Conservation (phyloP, 2,888 invertebrate genomes). For the Dione juno region DNA sequence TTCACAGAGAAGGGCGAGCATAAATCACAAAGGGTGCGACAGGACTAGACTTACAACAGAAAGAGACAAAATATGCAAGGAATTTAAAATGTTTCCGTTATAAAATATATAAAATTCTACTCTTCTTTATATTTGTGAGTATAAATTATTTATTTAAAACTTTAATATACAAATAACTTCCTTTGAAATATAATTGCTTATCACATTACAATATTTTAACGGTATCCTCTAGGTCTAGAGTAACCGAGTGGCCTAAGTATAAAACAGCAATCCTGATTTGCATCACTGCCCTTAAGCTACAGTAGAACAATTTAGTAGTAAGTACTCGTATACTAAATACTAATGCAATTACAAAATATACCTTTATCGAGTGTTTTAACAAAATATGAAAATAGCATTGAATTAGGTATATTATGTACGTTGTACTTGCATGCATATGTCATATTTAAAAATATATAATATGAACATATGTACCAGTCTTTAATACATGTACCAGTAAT, state of each 20-base stretch:
- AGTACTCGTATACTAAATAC: not conserved
- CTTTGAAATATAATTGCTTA: not conserved
- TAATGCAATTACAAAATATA: not conserved
- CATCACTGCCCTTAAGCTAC: slow-evolving; percentile 58
- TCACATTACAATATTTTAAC: not conserved
- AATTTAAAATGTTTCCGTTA: slow-evolving; percentile 57
- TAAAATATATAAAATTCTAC: slow-evolving; percentile 38
- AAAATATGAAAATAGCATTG: not conserved
- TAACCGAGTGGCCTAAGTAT: slow-evolving; percentile 66
- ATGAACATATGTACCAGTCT: slow-evolving; percentile 5
- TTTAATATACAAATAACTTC: not conserved
- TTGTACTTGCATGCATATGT: too few species aligned
- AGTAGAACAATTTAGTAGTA: not conserved
- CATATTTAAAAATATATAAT: not conserved
- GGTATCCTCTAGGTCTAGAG: slow-evolving; percentile 39
- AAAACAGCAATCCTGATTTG: slow-evolving; percentile 63
- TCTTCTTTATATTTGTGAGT: not conserved
- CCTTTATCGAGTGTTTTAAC: not conserved
- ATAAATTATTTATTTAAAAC: not conserved
- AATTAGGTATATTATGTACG: not conserved
- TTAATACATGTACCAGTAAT: slow-evolving; percentile 22
- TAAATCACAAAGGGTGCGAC: slow-evolving; percentile 76
- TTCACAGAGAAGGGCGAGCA: slow-evolving; percentile 62
- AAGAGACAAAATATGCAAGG: slow-evolving; percentile 62
- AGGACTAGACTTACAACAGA: slow-evolving; percentile 59